A percentile compares a stretch with the other conserved stretches of the same genome.
phyloP scores from a whole-genome alignment of 2,113 vertebrate genomes.

The Electrona antarctica region DNA sequence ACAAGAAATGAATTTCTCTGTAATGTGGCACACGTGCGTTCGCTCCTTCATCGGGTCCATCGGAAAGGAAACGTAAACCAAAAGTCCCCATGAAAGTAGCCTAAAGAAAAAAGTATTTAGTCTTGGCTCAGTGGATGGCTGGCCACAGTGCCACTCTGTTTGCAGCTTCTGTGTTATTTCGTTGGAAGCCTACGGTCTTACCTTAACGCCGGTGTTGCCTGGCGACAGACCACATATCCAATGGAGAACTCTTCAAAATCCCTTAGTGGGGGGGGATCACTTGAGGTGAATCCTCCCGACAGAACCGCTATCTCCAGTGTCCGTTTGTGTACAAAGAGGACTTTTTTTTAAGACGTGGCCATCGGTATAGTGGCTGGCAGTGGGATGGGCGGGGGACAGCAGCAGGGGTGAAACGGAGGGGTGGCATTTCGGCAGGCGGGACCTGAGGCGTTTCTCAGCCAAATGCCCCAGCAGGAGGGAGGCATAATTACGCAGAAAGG shows the following conservation, averaged over 20 bases:
- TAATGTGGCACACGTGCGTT: too few relatives aligned
- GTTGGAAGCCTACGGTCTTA: background rate
- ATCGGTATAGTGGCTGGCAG: conserved; percentile 17
- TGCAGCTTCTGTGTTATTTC: background rate
- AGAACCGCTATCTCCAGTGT: background rate
- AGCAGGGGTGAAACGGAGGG: background rate
- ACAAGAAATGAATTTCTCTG: too few relatives aligned
- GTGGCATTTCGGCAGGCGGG: background rate
- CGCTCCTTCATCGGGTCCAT: too few relatives aligned
- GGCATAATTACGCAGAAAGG: too few relatives aligned
- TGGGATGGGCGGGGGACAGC: conserved; percentile 21
- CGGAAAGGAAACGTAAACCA: too few relatives aligned
- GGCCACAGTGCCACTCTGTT: background rate
- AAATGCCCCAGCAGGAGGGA: background rate
- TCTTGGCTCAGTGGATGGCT: background rate
- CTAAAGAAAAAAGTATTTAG: background rate
- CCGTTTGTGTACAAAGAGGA: background rate
- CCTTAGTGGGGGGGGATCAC: too few relatives aligned
- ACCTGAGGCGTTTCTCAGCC: background rate
- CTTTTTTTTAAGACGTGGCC: conserved; percentile 46
- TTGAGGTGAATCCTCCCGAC: too few relatives aligned
- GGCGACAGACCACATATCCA: background rate
- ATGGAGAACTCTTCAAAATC: background rate
- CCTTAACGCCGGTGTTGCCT: background rate
- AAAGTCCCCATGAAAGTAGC: too few relatives aligned